A percentile compares a stretch with the other conserved stretches of the same genome.
These are phyloP conservation scores for Cryptus viduatorius DNA, from an alignment of 2,888 invertebrate genomes.

Conservation along the genomic window DNA sequence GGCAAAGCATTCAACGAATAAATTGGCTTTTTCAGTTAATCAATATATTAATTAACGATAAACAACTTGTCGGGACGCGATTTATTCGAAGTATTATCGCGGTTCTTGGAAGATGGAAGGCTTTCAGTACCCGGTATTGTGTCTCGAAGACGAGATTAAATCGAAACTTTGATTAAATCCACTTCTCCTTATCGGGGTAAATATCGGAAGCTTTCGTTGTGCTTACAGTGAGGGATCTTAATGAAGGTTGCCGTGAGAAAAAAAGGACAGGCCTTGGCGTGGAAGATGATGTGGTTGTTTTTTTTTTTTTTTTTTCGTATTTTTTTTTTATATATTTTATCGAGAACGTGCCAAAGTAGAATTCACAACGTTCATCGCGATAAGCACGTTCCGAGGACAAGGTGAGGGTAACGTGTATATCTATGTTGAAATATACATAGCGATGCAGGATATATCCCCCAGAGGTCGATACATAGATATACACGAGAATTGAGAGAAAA, in stretches of 20 bases:
- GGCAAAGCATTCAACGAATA: too few species aligned
- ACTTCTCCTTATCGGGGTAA: constrained; percentile 32
- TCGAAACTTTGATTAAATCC: constrained; percentile 29
- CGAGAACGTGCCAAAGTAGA: constrained; percentile 67
- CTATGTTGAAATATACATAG: neutral
- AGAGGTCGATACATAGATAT: neutral
- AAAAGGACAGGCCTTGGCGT: constrained; percentile 9
- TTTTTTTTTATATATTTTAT: constrained; percentile 14
- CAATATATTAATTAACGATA: neutral
- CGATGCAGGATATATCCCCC: neutral
- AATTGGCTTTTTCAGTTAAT: neutral
- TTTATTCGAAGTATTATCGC: neutral
- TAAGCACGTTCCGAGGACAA: constrained; percentile 60
- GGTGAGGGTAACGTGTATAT: constrained; percentile 9
- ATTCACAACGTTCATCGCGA: constrained; percentile 69
- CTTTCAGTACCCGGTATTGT: neutral
- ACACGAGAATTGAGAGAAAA: neutral
- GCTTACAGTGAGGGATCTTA: constrained; percentile 6
- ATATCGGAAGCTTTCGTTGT: constrained; percentile 33
- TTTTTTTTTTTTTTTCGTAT: neutral
- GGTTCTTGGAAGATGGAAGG: neutral
- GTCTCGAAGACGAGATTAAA: constrained; percentile 5
- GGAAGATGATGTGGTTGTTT: constrained; percentile 3
- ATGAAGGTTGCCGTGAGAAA: constrained; percentile 3
- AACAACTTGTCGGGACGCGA: neutral